These are phyloP conservation scores for Gambelia wislizenii DNA, from an alignment of 2,797 vertebrate genomes.

Conservation along the genomic window DNA sequence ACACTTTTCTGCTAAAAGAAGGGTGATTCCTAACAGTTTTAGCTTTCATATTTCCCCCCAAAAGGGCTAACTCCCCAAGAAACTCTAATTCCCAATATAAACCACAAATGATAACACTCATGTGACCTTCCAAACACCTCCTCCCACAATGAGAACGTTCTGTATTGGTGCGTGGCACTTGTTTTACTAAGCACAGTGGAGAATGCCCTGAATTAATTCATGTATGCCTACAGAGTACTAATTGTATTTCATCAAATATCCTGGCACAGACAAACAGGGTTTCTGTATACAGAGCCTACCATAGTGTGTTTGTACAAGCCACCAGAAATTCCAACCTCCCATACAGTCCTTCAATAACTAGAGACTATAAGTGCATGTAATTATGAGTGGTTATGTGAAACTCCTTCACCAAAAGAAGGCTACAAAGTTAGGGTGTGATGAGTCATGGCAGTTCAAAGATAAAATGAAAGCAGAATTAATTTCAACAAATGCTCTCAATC, in stretches of 20 bases:
- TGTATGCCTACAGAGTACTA: background rate
- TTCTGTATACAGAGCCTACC: background rate
- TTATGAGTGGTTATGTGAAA: background rate
- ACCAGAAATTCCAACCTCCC: background rate
- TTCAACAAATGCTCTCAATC: background rate
- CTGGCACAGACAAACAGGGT: background rate
- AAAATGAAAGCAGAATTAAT: background rate
- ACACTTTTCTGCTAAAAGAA: too few species aligned
- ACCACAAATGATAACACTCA: too few species aligned
- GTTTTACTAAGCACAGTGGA: background rate
- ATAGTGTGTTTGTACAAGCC: background rate
- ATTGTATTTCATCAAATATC: background rate
- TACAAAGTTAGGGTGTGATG: background rate
- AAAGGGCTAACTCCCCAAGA: too few species aligned
- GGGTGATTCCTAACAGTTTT: too few species aligned
- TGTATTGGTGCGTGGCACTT: background rate
- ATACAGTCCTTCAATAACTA: background rate
- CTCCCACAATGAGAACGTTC: background rate
- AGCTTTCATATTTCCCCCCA: too few species aligned
- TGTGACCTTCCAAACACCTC: background rate
- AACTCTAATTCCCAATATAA: too few species aligned
- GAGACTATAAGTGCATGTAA: too few species aligned
- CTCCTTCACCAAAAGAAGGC: background rate
- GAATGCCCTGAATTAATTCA: background rate
- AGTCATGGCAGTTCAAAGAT: conserved; percentile 1